phyloP scores from a whole-genome alignment of 92 coral and sea anemone genomes.

The Micromussa lordhowensis region DNA sequence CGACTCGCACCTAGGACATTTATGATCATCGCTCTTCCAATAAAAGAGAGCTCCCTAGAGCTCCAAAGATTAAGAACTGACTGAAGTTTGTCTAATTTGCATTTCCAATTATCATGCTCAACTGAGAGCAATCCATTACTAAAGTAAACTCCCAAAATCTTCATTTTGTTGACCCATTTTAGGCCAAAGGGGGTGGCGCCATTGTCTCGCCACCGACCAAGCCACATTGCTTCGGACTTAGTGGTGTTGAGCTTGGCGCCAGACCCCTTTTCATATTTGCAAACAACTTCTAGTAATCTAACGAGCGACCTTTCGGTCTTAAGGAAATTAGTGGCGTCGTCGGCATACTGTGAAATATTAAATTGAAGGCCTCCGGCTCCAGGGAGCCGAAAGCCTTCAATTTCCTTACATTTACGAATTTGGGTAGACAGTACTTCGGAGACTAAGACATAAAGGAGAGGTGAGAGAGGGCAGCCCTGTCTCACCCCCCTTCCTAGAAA shows the following conservation, averaged over 20 bases:
- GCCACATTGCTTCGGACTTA: slow-evolving; percentile 4
- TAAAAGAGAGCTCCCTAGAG: not conserved
- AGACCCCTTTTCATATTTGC: not conserved
- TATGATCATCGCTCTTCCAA: too few relatives aligned
- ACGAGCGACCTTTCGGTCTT: too few relatives aligned
- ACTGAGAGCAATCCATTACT: not conserved
- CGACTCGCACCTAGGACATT: too few relatives aligned
- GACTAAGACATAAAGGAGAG: not conserved
- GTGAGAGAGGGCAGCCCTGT: slow-evolving; percentile 3
- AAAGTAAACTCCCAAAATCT: not conserved
- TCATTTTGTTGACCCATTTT: not conserved
- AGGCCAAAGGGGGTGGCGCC: not conserved
- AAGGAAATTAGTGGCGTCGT: not conserved
- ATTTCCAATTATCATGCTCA: not conserved
- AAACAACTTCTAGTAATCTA: not conserved
- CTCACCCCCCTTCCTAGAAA: too few relatives aligned
- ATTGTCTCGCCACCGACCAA: not conserved
- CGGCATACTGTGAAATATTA: not conserved
- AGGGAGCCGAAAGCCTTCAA: slow-evolving; percentile 3
- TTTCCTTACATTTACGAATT: too few relatives aligned
- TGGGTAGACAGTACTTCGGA: too few relatives aligned
- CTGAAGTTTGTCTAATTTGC: slow-evolving; percentile 17
- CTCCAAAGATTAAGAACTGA: slow-evolving; percentile 2
- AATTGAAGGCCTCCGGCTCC: not conserved
- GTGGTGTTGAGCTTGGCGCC: not conserved